Base-by-base conservation (phyloP, 2,797 vertebrate species). In the Pelodytes ibericus region DNA sequence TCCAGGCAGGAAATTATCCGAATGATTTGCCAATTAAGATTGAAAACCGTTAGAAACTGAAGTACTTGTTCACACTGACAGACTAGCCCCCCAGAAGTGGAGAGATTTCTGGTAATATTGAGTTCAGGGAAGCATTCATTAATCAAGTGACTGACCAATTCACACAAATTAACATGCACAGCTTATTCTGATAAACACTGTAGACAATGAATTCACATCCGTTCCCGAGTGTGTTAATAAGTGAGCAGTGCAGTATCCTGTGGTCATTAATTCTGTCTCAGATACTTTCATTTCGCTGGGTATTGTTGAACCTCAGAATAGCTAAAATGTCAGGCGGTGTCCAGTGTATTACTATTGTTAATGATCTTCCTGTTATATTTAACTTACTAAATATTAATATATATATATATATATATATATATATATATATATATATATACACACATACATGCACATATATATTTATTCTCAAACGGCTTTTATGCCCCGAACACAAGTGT, bases 1-100 rank as follows among this genome's bases (percentile, higher is more conserved):
- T 44, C 57, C 64, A 63, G 39, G 33, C 31, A 73, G 76, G 71
- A 79, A 74, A 68, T 63, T 31, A 63, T 68, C 57, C 20, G 16
- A 26, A 20, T 62, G 44, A 72, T 79, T 64, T 63, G 47, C n/a
- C 47, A 68, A 56, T 68, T 56, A 56, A 56, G 26, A 29, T 53
- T 53, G 26, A 51, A 51, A 30, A 30, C 39, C 16, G 56, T 56
- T 56, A 53, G 44, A 20, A 27, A 20, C 20, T 53, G 7, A 33
- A 25, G 30, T 18, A 8, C 11, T 18, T 24, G 25, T 78, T 72
- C 63, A 53, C 57, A 57, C 77, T 73, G 49, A 69, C 44, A 72
- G 30, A 53, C 31, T 31, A 36, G 9, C 29, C 47, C 33, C 13
- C 36, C 41, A 78, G 70, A 24, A 47, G 27, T 44, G 10, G 27